Evolutionary conservation across 2,113 vertebrate species (phyloP).

Genomic region (Okapia johnstoni): DNA sequence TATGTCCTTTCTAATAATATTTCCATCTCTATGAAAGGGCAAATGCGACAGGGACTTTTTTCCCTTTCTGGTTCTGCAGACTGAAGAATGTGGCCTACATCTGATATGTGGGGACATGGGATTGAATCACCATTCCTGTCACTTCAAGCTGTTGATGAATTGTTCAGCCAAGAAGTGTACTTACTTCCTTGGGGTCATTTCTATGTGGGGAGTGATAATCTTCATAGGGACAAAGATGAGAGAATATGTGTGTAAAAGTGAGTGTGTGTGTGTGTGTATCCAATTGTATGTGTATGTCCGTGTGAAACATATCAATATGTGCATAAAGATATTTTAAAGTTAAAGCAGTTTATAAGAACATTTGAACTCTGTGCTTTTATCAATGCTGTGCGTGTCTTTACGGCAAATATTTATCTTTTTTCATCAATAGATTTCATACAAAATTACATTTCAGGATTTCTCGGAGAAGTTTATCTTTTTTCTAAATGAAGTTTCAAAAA

Average conservation of each 20-base stretch:
- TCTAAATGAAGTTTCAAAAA: neutral
- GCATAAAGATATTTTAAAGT: neutral
- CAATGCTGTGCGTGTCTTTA: neutral
- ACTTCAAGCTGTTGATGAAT: constrained; percentile 88
- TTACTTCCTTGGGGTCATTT: constrained; percentile 83
- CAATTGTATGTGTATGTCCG: neutral
- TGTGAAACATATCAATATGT: neutral
- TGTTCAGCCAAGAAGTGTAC: constrained; percentile 83
- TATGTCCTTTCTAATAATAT: constrained; percentile 99
- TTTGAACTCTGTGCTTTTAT: constrained; percentile 9
- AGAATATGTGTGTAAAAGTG: neutral
- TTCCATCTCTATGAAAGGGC: constrained; percentile 98
- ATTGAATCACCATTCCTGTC: constrained; percentile 84
- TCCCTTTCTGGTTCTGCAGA: constrained; percentile 85
- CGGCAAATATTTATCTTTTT: neutral
- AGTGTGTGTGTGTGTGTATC: neutral
- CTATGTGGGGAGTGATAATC: constrained; percentile 72
- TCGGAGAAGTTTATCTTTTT: neutral
- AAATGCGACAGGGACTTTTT: constrained; percentile 92
- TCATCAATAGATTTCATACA: neutral
- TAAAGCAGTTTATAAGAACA: neutral
- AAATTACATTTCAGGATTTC: neutral
- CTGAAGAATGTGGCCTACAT: constrained; percentile 92
- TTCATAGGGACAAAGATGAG: constrained; percentile 50
- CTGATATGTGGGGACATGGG: constrained; percentile 82